Evolutionary conservation across 2,797 vertebrate genomes (phyloP).

Genomic region (Poecile montanus): DNA sequence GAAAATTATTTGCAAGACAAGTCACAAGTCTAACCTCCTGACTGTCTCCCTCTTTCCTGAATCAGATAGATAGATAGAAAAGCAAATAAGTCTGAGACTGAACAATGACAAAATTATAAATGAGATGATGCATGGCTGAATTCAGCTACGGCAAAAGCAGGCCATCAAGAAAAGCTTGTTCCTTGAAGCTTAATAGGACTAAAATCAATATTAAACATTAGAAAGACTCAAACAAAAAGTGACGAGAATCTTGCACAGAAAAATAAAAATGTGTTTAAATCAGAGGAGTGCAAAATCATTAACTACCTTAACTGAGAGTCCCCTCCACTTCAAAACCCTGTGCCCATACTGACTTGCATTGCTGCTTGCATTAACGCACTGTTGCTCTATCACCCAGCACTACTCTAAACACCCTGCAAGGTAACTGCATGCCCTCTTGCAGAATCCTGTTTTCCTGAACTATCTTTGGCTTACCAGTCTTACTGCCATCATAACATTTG

Average conservation of each 20-base stretch:
- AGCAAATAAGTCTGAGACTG: not conserved
- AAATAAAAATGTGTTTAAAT: not conserved
- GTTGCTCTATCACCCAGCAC: not conserved
- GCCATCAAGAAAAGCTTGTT: not conserved
- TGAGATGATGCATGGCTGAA: not conserved
- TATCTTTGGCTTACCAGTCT: not conserved
- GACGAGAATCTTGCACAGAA: not conserved
- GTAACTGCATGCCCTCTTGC: not conserved
- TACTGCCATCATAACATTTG: not conserved
- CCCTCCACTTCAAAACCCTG: not conserved
- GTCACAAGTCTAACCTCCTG: not conserved
- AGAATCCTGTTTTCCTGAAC: not conserved
- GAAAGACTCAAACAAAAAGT: not conserved
- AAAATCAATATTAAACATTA: not conserved
- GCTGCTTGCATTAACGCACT: rapidly evolving
- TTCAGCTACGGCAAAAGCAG: not conserved
- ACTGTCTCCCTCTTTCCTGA: not conserved
- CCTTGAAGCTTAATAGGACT: not conserved
- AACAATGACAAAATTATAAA: not conserved
- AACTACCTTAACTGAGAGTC: not conserved
- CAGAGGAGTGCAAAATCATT: not conserved
- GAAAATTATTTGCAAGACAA: not conserved
- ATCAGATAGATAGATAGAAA: not conserved
- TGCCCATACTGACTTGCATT: not conserved
- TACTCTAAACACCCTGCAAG: not conserved